Conservation (phyloP, 37 sponge, comb jelly and placozoan species). For the Spongilla lacustris region DNA sequence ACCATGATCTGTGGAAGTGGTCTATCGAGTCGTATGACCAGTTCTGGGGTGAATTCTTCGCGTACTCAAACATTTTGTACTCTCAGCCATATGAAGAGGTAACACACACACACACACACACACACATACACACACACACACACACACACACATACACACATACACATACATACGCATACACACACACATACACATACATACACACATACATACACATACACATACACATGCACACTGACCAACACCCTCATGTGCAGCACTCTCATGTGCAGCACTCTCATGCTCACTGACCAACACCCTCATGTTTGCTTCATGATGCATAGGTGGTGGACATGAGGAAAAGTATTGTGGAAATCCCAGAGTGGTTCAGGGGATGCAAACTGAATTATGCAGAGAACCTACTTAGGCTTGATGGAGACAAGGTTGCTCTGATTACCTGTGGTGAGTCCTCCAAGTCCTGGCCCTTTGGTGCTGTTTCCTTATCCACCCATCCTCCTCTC, state of each 20-base stretch:
- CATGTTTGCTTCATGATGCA: background rate
- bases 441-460: slow-evolving; percentile 45
- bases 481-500: background rate
- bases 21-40: slow-evolving; percentile 78
- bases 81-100: slow-evolving; percentile 83
- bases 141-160: no score
- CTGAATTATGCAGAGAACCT: slow-evolving; percentile 98
- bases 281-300: no score
- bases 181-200: background rate
- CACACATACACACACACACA: slow-evolving; percentile 5
- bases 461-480: no score
- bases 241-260: no score
- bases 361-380: slow-evolving; percentile 95
- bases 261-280: no score
- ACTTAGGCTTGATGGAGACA: slow-evolving; percentile 66
- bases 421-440: slow-evolving; percentile 76
- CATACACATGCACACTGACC: background rate
- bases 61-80: slow-evolving; percentile 73
- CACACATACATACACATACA: background rate
- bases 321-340: slow-evolving; percentile 92
- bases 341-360: slow-evolving; percentile 82
- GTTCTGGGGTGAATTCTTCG: slow-evolving; percentile 96
- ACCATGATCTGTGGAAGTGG: slow-evolving; percentile 91
- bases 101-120: background rate
- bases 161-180: slow-evolving; percentile 7